These are phyloP conservation scores for Chloromyia formosa DNA, from an alignment of 2,888 invertebrate species.

Conservation along the genomic window DNA sequence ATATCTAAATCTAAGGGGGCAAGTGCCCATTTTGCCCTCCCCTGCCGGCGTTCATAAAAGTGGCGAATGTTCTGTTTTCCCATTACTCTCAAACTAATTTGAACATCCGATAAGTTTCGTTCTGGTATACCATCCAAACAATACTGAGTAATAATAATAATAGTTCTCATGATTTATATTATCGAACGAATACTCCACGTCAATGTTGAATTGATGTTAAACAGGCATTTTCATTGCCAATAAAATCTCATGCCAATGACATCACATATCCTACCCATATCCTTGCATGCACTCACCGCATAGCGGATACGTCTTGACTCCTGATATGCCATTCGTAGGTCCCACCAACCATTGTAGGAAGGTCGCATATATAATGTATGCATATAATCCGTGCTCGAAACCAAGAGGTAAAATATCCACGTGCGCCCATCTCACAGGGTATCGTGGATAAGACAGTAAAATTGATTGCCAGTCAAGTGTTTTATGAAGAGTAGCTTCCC, in stretches of 20 bases:
- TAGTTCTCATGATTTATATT: conserved; percentile 16
- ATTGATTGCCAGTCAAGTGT: conserved; percentile 43
- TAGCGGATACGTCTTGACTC: neutral
- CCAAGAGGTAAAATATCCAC: conserved; percentile 8
- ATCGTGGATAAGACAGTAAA: conserved; percentile 39
- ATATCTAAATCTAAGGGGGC: too few species aligned
- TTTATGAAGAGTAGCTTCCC: conserved; percentile 40
- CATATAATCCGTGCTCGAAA: neutral
- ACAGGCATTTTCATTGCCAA: conserved; percentile 39
- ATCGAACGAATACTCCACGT: conserved; percentile 32
- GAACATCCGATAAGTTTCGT: neutral
- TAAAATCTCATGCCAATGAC: conserved; percentile 13
- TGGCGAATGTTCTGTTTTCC: too few species aligned
- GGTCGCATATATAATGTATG: conserved; percentile 13
- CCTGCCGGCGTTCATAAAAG: too few species aligned
- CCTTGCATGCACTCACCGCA: neutral
- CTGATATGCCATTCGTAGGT: too few species aligned
- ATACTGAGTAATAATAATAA: conserved; percentile 35
- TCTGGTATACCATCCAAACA: neutral
- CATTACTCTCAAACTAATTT: too few species aligned
- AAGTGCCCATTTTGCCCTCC: too few species aligned
- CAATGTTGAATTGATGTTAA: conserved; percentile 31
- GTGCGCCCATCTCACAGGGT: neutral
- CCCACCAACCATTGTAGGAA: too few species aligned
- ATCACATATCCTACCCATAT: neutral